Evolutionary conservation across 2,113 vertebrate genomes (phyloP).

Genomic region (Nesoenas mayeri): DNA sequence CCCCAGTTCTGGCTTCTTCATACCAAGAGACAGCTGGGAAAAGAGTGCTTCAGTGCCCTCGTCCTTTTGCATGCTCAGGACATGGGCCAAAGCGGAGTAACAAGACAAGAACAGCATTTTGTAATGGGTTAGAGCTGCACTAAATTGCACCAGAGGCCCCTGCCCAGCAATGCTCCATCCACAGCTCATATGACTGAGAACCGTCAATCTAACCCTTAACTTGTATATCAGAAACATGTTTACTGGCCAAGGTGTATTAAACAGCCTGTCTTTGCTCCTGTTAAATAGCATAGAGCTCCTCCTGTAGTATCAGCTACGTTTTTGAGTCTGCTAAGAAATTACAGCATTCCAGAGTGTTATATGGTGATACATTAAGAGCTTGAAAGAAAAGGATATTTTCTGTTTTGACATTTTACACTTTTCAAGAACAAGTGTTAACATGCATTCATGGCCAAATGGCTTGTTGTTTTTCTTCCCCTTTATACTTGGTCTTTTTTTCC

Average conservation of each 20-base stretch:
- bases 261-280: accelerated
- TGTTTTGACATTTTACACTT: neutral
- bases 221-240: neutral
- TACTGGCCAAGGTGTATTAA: neutral
- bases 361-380: neutral
- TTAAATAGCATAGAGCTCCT: neutral
- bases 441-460: neutral
- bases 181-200: neutral
- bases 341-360: neutral
- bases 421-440: neutral
- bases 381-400: neutral
- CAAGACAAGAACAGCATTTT: neutral
- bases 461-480: neutral
- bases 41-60: neutral
- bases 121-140: neutral
- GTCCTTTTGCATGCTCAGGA: accelerated
- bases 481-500: neutral
- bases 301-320: neutral
- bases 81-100: accelerated
- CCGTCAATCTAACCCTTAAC: neutral
- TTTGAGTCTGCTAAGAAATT: neutral
- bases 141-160: neutral
- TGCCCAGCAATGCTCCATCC: neutral
- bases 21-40: neutral
- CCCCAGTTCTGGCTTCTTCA: neutral